Base-by-base conservation (phyloP, 2,797 vertebrate species). In the Argentina silus region DNA sequence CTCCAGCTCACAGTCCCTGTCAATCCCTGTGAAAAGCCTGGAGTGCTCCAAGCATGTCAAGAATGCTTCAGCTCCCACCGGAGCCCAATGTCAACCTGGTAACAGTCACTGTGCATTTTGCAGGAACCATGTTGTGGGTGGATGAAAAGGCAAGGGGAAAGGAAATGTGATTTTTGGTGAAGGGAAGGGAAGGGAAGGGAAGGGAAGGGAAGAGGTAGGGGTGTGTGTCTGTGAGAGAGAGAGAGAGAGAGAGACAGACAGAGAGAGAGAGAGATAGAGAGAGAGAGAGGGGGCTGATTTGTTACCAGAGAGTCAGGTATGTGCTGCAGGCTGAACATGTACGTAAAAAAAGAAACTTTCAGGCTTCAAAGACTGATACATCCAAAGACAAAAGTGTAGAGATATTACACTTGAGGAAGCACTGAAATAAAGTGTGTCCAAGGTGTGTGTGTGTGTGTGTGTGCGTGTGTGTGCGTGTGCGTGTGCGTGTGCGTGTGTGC, bases 321-420 rank as follows among this genome's bases (percentile, higher is more conserved):
- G 4, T 9, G 50, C 27, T 2, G 9, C 9, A 42, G 59, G 59
- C 23, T 61, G 59, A 11, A 12, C 59, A 61, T 36, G 59, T 36
- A 36, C 27, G 4, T 36, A 36, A 36, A 61, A 36, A 61, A 61
- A 42, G 12, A 6, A 61, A 14, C 27, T 12, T 14, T 61, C 10
- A 42, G 59, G 19, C 6, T 11, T 60, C 11, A 27, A 11, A 23
- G 5, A 9, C 0, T 36, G 14, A 42, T 12, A 42, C 15, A 36
- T 36, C 59, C 19, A 67, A 61, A 36, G 23, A 61, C 57, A 70
- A 73, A 17, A 57, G 5, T 7, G 55, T 66, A 45, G 19, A 72
- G 23, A 36, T 55, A 69, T 73, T 61, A 69, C 73, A 76, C 61
- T 47, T 74, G 47, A 48, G 51, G 45, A 66, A 19, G 55, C 36